Base-by-base conservation (phyloP, 2,888 invertebrate genomes). In the Chirona hameri region DNA sequence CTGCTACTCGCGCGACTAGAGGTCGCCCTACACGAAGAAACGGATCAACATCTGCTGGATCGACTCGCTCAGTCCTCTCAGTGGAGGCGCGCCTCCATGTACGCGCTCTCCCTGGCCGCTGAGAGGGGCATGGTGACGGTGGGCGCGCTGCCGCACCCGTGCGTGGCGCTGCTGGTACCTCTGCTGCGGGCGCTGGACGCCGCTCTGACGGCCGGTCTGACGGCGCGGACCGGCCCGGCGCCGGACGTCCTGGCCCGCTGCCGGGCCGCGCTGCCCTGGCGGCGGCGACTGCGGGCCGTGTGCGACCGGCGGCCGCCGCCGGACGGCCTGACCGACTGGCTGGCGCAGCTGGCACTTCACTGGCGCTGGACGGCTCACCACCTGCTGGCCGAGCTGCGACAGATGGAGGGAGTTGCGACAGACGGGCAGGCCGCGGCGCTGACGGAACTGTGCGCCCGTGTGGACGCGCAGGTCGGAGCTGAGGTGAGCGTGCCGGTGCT, bases 261-360 rank as follows among this genome's bases (percentile, higher is more conserved):
- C 27, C 72, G 72, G 2, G 27, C 27, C 10, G 14, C 24, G 24
- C 31, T 31, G 76, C 46, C 76, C 39, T 76, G 76, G 76, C 76
- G 76, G 1, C 76, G 39, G 10, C 76, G 76, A 9, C 76, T 76
- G 39, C 24, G 39, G 9, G 76, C 39, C 27, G 24, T 46, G 15
- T 76, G 76, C 12, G 39, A 46, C 46, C 76, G 46, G 10, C 76
- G 39, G 24, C 76, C 76, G 46, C 0, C 39, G 46, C 10, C 21
- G 15, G 24, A 24, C 0, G 7, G 15, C 10, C 72, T 72, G 76
- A 39, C 10, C 46, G 46, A 46, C 46, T 76, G 76, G 76, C 79
- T 85, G 48, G 83, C 85, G 21, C 82, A 83, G 81, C 46, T 85
- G 55, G 82, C 82, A 18, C 83, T 85, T 46, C 85, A 84, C 80